Conservation (phyloP, 1,140 invertebrate species). For the Pseudomyrmex concolor region DNA sequence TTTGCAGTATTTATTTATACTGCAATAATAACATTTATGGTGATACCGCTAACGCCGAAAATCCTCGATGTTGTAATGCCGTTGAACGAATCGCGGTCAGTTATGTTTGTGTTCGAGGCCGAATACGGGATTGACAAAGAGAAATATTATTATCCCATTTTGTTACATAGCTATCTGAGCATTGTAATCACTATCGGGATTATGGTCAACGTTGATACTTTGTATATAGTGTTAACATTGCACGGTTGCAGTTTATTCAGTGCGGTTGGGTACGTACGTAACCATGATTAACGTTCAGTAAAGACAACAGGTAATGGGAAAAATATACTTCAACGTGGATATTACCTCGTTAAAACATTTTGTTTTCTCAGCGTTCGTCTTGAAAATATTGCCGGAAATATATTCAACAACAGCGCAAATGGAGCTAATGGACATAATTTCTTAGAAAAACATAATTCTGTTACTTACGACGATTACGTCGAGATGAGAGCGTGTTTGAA, state of each 20-base stretch:
- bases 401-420: too few species aligned
- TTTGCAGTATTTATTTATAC: background rate
- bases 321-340: too few species aligned
- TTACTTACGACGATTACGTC: too few species aligned
- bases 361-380: too few species aligned
- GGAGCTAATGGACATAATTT: too few species aligned
- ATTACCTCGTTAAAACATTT: too few species aligned
- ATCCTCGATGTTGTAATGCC: constrained; percentile 46
- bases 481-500: too few species aligned
- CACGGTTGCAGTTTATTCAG: constrained; percentile 30
- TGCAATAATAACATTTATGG: background rate
- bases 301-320: too few species aligned
- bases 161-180: background rate
- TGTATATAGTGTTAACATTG: constrained; percentile 17
- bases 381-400: too few species aligned
- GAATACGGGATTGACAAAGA: constrained; percentile 62
- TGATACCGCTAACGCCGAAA: constrained; percentile 39
- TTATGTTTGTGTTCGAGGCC: background rate
- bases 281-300: too few species aligned
- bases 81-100: constrained; percentile 53
- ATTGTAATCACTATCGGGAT: background rate
- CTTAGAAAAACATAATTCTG: too few species aligned
- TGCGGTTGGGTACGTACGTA: background rate
- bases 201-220: constrained; percentile 14
- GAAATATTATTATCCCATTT: constrained; percentile 57